Base-by-base conservation (phyloP, 2,797 vertebrate species). In the Enteromius treurensis region DNA sequence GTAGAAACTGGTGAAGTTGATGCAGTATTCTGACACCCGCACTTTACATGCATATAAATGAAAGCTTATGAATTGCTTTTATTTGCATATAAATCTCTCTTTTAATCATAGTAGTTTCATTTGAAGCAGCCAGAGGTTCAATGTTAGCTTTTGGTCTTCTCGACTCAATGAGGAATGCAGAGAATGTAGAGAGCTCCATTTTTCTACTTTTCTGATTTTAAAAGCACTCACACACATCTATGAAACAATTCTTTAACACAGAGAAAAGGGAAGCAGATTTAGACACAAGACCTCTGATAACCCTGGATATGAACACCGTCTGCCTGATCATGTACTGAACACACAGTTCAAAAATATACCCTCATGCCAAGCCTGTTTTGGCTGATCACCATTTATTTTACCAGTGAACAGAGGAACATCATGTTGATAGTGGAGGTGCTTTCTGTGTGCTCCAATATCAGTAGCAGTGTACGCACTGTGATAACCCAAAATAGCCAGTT, bases 121-220 rank as follows among this genome's bases (percentile, higher is more conserved):
- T 40, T 69, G 37, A 62, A 84, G 51, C 11, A 34, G 64, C 19
- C 10, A 58, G 34, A 49, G n/a, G 17, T 71, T 53, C 75, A 32
- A 13, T 75, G 58, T 80, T 80, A 40, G 64, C 29, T 83, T 9
- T 29, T 62, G 79, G 55, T 29, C 4, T 78, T 67, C 77, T 81
- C 15, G 3, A 6, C 45, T 76, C 34, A n/a, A 34, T 82, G 58
- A 45, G 45, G 53, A 55, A 77, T 34, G 26, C 32, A 60, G 42
- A 67, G 49, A 84, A 79, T 79, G 23, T 42, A 53, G n/a, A 17
- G n/a, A 75, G n/a, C 34, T 79, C 34, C 40, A 77, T 80, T 80
- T 32, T 80, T 53, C 78, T 45, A 40, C 45, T 49, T 34, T 53
- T 19, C 21, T 34, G 6, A 13, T 67, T 60, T 58, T 78, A 53